Base-by-base conservation (phyloP, 2,888 invertebrate genomes). In the Pediacus dermestoides region DNA sequence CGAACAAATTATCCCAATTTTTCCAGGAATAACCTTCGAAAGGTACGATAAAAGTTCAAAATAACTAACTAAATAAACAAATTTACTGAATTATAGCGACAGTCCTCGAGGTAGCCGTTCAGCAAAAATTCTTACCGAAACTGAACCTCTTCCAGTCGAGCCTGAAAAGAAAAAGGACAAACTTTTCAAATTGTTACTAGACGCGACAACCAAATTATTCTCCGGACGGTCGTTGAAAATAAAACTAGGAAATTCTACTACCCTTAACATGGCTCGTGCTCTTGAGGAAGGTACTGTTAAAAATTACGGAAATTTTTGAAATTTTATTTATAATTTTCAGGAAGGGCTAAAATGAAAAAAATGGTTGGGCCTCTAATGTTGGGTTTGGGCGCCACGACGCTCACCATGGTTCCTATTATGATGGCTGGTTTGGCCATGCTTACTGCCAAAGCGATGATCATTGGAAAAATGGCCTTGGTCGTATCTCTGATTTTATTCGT, bases 401-500 rank as follows among this genome's bases (percentile, higher is more conserved):
- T 88, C 34, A 81, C 85, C 0, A 67, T 88, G 1, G 65, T 83
- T 1, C 86, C 86, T 1, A 65, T 88, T 4, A 66, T 85, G 10
- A 74, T 88, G 46, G 85, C 83, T 10, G 82, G 81, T 30, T 71
- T 88, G 1, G 82, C 81, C 1, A 72, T 88, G 11, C 67, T 88
- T 50, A 82, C 85, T 13, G 74, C 82, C 27, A 89, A 88, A 70
- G 88, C 88, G 15, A 68, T 88, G 37, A 73, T 88, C 47, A 76
- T 88, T 8, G 82, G 87, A 31, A 89, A 88, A 65, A 69, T 88
- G 39, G 88, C 89, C 1, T 77, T 89, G 48, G 66, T 88, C 32
- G 70, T 87, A 23, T 85, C 86, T 13, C 77, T 82, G 0, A 73
- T 85, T 15, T 62, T 86, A 32, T 82, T 83, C 3, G 72, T 85